Percentiles rank a stretch among this genome's conserved stretches.
These are phyloP conservation scores for Platanista minor DNA, from an alignment of 2,113 vertebrate genomes.

Conservation along the genomic window DNA sequence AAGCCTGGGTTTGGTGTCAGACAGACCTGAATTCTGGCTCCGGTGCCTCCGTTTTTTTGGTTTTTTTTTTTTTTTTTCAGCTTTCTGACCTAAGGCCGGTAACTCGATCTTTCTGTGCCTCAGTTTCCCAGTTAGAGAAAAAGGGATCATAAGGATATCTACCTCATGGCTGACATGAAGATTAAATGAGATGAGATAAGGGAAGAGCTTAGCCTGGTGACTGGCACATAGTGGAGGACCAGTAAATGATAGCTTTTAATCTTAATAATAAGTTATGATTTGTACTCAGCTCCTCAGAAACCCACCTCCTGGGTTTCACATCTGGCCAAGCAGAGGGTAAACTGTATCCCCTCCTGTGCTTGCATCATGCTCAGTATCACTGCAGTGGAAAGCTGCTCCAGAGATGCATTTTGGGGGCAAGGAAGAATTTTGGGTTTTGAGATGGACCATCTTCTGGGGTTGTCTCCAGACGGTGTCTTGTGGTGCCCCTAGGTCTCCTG, in stretches of 20 bases:
- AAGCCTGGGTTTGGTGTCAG: too few relatives aligned
- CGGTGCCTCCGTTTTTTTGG: not conserved
- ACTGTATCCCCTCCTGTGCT: fast-evolving
- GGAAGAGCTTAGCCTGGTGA: not conserved
- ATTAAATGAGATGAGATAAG: not conserved
- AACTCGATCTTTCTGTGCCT: not conserved
- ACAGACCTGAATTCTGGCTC: not conserved
- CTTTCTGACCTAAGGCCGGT: not conserved
- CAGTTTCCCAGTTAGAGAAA: not conserved
- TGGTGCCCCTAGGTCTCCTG: not conserved
- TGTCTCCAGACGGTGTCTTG: not conserved
- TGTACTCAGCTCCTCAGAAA: not conserved
- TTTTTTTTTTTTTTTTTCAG: not conserved
- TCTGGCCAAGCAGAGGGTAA: not conserved
- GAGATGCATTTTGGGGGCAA: not conserved
- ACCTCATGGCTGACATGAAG: too few relatives aligned
- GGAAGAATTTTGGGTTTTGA: not conserved
- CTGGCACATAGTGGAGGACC: not conserved
- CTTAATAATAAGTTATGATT: fast-evolving
- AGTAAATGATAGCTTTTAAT: not conserved
- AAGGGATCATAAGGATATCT: not conserved
- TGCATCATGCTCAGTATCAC: fast-evolving
- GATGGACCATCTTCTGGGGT: not conserved
- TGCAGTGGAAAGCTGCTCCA: not conserved
- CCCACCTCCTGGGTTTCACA: fast-evolving